These are phyloP conservation scores for Esox niger DNA, from an alignment of 2,113 vertebrate genomes.

Conservation along the genomic window DNA sequence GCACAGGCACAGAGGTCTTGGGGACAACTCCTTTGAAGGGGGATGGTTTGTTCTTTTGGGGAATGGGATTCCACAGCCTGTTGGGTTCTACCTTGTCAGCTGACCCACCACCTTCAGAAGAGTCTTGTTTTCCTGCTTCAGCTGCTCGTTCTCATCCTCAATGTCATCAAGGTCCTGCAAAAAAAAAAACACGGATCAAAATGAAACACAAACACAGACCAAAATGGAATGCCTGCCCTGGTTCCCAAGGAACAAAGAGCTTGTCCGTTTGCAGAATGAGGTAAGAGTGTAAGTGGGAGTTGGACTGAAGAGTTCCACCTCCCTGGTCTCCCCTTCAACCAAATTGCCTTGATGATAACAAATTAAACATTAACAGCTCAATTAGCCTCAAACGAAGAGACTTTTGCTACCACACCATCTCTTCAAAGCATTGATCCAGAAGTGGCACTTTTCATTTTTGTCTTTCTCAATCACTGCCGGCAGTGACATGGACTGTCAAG, in stretches of 20 bases:
- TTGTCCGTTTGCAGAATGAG: neutral
- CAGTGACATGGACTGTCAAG: slow-evolving; percentile 9
- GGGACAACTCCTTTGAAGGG: slow-evolving; percentile 12
- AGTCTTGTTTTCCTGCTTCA: slow-evolving; percentile 99
- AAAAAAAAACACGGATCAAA: neutral
- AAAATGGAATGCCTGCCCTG: slow-evolving; percentile 22
- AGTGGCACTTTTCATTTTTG: slow-evolving; percentile 54
- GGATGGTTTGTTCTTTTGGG: neutral
- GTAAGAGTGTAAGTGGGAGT: slow-evolving; percentile 18
- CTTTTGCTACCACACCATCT: slow-evolving; percentile 25
- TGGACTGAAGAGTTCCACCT: slow-evolving; percentile 9
- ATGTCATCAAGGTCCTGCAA: slow-evolving; percentile 94
- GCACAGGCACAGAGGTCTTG: neutral
- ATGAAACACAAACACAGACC: neutral
- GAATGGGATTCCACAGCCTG: neutral
- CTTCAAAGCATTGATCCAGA: slow-evolving; percentile 31
- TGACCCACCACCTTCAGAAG: slow-evolving; percentile 98
- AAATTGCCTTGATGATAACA: slow-evolving; percentile 45
- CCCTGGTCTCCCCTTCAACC: slow-evolving; percentile 15
- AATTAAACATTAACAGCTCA: slow-evolving; percentile 56
- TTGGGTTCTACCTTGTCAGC: slow-evolving; percentile 92
- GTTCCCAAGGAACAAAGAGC: neutral
- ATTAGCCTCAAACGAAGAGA: slow-evolving; percentile 59
- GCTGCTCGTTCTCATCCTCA: slow-evolving; percentile 97
- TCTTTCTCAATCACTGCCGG: slow-evolving; percentile 35